These are phyloP conservation scores for Microplitis deprimator DNA, from an alignment of 2,888 invertebrate species.

Conservation along the genomic window DNA sequence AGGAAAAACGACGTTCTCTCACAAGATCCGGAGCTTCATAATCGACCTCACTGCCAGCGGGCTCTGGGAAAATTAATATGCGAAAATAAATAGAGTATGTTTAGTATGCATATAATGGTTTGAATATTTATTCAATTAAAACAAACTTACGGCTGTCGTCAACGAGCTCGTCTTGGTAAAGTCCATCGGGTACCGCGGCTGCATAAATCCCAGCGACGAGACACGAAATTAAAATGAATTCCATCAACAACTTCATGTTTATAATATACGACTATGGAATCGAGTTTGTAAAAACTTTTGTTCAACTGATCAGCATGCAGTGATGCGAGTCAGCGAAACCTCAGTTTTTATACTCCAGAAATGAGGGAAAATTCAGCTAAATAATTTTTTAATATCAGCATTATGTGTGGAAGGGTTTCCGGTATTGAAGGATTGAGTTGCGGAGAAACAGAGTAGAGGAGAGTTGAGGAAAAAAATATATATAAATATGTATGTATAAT, in stretches of 20 bases:
- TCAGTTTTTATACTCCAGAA: background rate
- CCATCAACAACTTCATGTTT: conserved; percentile 41
- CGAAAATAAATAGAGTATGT: background rate
- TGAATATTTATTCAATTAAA: background rate
- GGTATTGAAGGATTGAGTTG: conserved; percentile 21
- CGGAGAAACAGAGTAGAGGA: background rate
- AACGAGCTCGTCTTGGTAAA: conserved; percentile 38
- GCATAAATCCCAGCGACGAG: conserved; percentile 34
- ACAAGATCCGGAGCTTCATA: conserved; percentile 11
- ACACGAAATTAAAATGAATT: conserved; percentile 34
- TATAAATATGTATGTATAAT: background rate
- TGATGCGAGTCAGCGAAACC: background rate
- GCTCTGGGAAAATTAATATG: background rate
- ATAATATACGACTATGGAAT: background rate
- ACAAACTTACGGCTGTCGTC: conserved; percentile 17
- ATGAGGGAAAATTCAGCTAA: conserved; percentile 6
- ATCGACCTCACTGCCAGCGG: background rate
- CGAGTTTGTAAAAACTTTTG: background rate
- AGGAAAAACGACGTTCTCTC: conserved; percentile 49
- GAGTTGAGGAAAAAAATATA: background rate
- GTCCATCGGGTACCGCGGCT: conserved; percentile 32
- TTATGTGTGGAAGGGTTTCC: conserved; percentile 6
- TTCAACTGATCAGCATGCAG: background rate
- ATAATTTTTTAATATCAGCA: background rate
- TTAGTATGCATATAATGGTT: background rate